Evolutionary conservation across 2,888 invertebrate genomes (phyloP).

Genomic region (Prosapia bicincta): DNA sequence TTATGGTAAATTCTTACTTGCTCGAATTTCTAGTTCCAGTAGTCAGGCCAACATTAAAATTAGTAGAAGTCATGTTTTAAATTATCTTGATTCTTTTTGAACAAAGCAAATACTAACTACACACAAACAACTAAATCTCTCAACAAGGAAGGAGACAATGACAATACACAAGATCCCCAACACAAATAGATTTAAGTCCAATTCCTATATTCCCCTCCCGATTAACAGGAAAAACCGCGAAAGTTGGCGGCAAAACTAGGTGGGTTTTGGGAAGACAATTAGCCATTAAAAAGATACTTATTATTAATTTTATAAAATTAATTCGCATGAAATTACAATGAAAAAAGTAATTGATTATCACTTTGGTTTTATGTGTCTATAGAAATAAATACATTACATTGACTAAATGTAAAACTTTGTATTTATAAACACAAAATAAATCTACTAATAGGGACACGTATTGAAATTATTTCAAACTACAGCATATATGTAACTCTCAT

Average conservation of each 20-base stretch:
- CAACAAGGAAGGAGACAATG: not conserved
- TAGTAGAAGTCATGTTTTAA: slow-evolving; percentile 57
- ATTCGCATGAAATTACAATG: no score
- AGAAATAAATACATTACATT: no score
- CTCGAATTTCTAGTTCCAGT: slow-evolving; percentile 61
- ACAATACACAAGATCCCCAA: not conserved
- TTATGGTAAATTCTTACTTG: slow-evolving; percentile 50
- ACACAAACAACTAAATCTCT: no score
- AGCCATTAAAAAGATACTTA: no score
- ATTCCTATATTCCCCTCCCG: not conserved
- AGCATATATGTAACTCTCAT: no score
- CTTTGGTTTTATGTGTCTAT: no score
- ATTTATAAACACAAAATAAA: no score
- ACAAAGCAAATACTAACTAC: not conserved
- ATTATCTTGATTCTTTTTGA: slow-evolving; percentile 33
- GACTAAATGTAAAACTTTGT: no score
- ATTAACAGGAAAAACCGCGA: not conserved
- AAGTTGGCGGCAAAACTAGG: not conserved
- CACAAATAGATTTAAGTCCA: not conserved
- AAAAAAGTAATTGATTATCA: no score
- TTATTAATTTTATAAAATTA: no score
- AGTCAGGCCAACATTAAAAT: slow-evolving; percentile 56
- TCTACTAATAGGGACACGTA: no score
- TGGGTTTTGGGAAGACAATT: not conserved
- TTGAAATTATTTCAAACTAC: no score